Conservation (phyloP, 2,113 vertebrate species). For the Poeciliopsis prolifica region DNA sequence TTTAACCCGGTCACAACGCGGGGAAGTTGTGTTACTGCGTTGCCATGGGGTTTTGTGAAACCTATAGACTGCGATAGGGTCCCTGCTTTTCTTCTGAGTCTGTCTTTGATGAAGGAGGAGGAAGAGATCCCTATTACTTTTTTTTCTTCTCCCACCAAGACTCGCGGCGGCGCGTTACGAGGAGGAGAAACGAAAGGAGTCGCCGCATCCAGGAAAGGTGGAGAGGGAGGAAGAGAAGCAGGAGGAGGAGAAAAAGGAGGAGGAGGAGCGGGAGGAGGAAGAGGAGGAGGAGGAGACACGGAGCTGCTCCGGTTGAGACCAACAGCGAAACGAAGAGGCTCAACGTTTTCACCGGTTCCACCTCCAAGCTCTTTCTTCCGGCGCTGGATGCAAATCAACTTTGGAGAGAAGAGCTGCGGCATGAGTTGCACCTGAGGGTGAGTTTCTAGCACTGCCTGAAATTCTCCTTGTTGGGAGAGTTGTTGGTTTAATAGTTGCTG, state of each 20-base stretch:
- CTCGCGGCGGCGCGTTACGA: conserved; percentile 33
- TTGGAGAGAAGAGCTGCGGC: conserved; percentile 36
- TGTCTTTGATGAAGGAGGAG: conserved; percentile 66
- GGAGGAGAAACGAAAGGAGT: conserved; percentile 27
- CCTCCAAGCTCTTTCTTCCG: conserved; percentile 22
- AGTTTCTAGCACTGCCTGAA: conserved; percentile 25
- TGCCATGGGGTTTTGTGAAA: conserved; percentile 79
- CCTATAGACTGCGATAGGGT: conserved; percentile 76
- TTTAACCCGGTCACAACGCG: conserved; percentile 77
- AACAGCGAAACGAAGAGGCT: conserved; percentile 37
- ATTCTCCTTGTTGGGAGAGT: not conserved
- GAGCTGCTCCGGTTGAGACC: conserved; percentile 48
- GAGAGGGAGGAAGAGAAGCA: conserved; percentile 16
- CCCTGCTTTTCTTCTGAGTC: conserved; percentile 72
- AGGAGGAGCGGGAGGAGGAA: conserved; percentile 28
- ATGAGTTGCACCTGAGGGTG: conserved; percentile 49
- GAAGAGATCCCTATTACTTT: conserved; percentile 70
- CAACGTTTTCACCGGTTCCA: conserved; percentile 1
- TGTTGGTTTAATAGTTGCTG: too few species aligned
- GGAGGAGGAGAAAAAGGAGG: conserved; percentile 26
- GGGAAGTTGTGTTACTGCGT: conserved; percentile 78
- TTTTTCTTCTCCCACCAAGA: not conserved
- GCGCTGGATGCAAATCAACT: conserved; percentile 56
- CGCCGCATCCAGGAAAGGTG: conserved; percentile 57
- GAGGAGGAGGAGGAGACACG: conserved; percentile 29